Evolutionary conservation across 2,113 vertebrate species (phyloP).

Genomic region (Passer domesticus): DNA sequence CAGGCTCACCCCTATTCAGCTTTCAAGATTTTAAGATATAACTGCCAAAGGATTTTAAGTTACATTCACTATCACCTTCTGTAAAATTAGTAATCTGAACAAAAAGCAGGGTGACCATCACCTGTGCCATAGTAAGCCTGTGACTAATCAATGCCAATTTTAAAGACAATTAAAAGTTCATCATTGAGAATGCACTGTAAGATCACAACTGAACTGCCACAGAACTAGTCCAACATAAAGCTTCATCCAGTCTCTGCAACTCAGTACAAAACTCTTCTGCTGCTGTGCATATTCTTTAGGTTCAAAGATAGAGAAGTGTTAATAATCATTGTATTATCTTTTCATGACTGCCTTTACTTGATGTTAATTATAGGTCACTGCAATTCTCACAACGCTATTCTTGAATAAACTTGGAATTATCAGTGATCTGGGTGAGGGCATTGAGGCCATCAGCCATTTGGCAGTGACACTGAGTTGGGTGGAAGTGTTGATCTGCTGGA

Average conservation of each 20-base stretch:
- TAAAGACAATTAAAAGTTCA: neutral
- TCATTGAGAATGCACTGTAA: neutral
- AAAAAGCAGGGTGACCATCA: neutral
- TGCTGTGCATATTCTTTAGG: neutral
- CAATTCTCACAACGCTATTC: neutral
- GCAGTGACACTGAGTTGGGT: neutral
- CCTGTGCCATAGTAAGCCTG: neutral
- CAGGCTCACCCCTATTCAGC: neutral
- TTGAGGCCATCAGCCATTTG: neutral
- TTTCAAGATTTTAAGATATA: neutral
- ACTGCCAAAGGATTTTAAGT: neutral
- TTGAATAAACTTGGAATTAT: neutral
- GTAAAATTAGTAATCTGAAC: neutral
- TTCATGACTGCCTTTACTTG: neutral
- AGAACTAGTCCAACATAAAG: neutral
- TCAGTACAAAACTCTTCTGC: neutral
- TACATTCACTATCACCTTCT: neutral
- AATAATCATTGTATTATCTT: neutral
- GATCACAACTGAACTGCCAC: neutral
- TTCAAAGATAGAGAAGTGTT: neutral
- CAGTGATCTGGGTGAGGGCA: neutral
- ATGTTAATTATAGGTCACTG: neutral
- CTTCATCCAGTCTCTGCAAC: neutral
- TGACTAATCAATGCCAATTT: neutral
- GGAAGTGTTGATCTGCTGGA: neutral